phyloP scores from a whole-genome alignment of 1,140 invertebrate species.

The Drosophila subobscura region DNA sequence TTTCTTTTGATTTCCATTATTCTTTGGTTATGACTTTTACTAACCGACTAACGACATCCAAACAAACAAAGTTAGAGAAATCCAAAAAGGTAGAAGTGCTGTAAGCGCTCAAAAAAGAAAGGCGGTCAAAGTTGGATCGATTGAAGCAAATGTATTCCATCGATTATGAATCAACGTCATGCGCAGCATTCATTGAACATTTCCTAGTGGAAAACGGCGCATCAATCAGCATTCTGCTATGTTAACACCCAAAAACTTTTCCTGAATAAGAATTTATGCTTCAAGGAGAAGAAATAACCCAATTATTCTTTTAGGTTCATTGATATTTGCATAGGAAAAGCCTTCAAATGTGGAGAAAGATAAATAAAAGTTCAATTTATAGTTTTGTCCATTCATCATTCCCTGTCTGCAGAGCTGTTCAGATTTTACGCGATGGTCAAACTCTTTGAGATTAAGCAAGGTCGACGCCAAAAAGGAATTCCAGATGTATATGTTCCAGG shows the following conservation, averaged over 20 bases:
- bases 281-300: neutral
- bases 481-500: constrained; percentile 22
- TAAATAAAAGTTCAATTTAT: constrained; percentile 14
- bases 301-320: neutral
- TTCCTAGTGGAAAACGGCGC: too few relatives aligned
- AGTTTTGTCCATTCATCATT: constrained; percentile 15
- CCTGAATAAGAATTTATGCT: too few relatives aligned
- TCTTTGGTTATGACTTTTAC: constrained; percentile 12
- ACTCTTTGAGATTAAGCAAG: constrained; percentile 44
- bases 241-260: too few relatives aligned
- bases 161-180: too few relatives aligned
- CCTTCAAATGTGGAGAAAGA: neutral
- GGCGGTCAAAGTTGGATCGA: too few relatives aligned
- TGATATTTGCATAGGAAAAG: constrained; percentile 14
- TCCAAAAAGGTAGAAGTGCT: too few relatives aligned
- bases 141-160: too few relatives aligned
- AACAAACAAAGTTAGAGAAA: too few relatives aligned
- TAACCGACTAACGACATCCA: constrained; percentile 14
- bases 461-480: constrained; percentile 19
- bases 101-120: too few relatives aligned
- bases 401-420: constrained; percentile 5
- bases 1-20: constrained; percentile 10
- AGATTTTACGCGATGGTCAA: constrained; percentile 31
- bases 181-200: too few relatives aligned
- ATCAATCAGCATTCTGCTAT: too few relatives aligned